Percentiles rank a stretch among this genome's conserved stretches.
phyloP scores from a whole-genome alignment of 2,888 invertebrate species.

The Scaptomyza caliginosa region DNA sequence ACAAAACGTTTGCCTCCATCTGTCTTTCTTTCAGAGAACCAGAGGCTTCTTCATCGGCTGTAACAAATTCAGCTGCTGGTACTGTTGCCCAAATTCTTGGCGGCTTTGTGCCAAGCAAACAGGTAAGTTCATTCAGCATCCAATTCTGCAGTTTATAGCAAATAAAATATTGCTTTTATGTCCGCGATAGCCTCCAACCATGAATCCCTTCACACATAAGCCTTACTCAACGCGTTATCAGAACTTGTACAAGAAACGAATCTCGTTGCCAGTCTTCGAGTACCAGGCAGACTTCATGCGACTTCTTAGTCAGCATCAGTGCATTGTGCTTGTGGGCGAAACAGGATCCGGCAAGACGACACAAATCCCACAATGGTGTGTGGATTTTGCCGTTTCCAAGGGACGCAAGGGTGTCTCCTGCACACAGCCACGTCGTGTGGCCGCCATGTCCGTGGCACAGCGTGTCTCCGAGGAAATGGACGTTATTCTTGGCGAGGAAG shows the following conservation, averaged over 20 bases:
- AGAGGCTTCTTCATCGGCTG: constrained; percentile 53
- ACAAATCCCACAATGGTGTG: constrained; percentile 99
- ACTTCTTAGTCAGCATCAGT: constrained; percentile 95
- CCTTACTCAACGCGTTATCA: constrained; percentile 95
- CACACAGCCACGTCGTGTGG: constrained; percentile 98
- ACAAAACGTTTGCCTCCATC: background rate
- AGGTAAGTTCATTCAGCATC: constrained; percentile 12
- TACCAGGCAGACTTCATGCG: constrained; percentile 98
- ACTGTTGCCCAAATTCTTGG: constrained; percentile 70
- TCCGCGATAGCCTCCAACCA: constrained; percentile 82
- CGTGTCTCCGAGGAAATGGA: constrained; percentile 99
- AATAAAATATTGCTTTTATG: background rate
- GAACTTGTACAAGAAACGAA: constrained; percentile 94
- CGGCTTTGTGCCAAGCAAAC: constrained; percentile 76
- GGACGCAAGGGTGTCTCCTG: constrained; percentile 95
- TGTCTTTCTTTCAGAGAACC: constrained; percentile 41
- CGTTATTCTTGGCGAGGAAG: constrained; percentile 95
- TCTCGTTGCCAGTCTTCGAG: constrained; percentile 98
- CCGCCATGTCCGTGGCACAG: constrained; percentile 99
- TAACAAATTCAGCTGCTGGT: constrained; percentile 42
- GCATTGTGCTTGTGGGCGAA: constrained; percentile 98
- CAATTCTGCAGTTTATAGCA: background rate
- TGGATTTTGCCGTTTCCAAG: constrained; percentile 88
- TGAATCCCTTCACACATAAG: constrained; percentile 92
- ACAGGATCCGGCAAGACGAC: constrained; percentile 99